A percentile compares a stretch with the other conserved stretches of the same genome.
Evolutionary conservation across 2,888 invertebrate species (phyloP).

Genomic region (Sialis fuliginosa): DNA sequence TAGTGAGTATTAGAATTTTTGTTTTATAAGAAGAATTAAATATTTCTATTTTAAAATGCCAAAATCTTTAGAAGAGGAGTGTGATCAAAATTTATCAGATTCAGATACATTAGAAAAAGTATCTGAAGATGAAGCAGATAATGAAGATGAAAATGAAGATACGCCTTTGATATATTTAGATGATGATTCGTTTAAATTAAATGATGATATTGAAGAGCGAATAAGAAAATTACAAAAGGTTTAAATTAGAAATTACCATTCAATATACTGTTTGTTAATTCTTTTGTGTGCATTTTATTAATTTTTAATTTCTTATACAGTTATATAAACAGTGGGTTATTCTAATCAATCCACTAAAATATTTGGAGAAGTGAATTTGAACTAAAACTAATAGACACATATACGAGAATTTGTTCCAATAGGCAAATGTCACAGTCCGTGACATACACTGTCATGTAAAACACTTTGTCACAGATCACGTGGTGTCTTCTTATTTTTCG

Average conservation of each 20-base stretch:
- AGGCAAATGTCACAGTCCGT: too few relatives aligned
- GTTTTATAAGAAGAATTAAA: not conserved
- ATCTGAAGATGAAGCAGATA: slow-evolving; percentile 13
- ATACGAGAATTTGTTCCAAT: too few relatives aligned
- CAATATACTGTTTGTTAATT: not conserved
- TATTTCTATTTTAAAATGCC: slow-evolving; percentile 6
- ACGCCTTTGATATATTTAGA: slow-evolving; percentile 5
- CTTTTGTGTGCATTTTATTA: not conserved
- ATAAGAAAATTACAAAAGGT: slow-evolving; percentile 15
- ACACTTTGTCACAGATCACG: too few relatives aligned
- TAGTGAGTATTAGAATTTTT: not conserved
- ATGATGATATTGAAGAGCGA: slow-evolving; percentile 16
- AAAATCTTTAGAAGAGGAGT: slow-evolving; percentile 6
- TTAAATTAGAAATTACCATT: too few relatives aligned
- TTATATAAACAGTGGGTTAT: too few relatives aligned
- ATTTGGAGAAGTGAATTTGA: too few relatives aligned
- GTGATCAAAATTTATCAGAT: slow-evolving; percentile 6
- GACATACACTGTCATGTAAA: too few relatives aligned
- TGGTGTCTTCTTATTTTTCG: too few relatives aligned
- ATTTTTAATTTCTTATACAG: not conserved
- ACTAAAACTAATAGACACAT: too few relatives aligned
- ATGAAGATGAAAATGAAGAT: slow-evolving; percentile 6
- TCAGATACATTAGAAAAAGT: slow-evolving; percentile 13
- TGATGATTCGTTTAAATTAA: slow-evolving; percentile 6
- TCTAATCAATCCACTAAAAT: too few relatives aligned